Evolutionary conservation across 2,888 invertebrate genomes (phyloP), one percentile per base, ranked within the genome.

Genomic region (Ditylenchus weischeri): DNA sequence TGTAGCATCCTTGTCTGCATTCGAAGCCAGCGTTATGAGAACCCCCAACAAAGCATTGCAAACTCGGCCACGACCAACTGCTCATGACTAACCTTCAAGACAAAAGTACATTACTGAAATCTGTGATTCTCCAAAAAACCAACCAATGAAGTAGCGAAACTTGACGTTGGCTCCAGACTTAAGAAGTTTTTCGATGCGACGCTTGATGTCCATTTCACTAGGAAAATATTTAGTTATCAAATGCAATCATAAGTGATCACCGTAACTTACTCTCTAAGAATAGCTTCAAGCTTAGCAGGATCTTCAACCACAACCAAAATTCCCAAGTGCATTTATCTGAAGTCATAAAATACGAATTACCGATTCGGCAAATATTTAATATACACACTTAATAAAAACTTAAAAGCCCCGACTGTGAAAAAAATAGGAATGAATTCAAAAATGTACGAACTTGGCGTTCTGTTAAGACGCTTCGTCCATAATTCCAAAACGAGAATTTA

Each of bases 241-340:
- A n/a, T 13, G n/a, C n/a, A n/a, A n/a, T n/a, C n/a, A n/a, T n/a
- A n/a, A n/a, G n/a, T 29, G 29, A 5, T 5, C 29, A 29, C 29
- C 29, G 5, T 18, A 13, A 72, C 79, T 72, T 68, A 86, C 86
- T 87, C 89, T 72, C 92, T 89, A 65, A 96, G 89, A 76, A 99
- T 93, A 0, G 90, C 92, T 82, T 98, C 98, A 18, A 98, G 86
- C 83, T 98, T 92, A 63, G 90, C 90, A 0, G 98, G 98, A 85
- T 98, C 94, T 50, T 81, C 80, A n/a, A 84, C 81, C n/a, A 83
- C 79, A 19, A 87, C 82, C 86, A 96, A 94, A 43, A 99, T 91
- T 58, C 98, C 98, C 87, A 99, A 88, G 86, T 96, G 95, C 96
- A 99, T 94, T 86, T 98, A n/a, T n/a, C n/a, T n/a, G n/a, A n/a